Base-by-base conservation (phyloP, 1,140 invertebrate species). In the Ceratoteleas bidentatus region DNA sequence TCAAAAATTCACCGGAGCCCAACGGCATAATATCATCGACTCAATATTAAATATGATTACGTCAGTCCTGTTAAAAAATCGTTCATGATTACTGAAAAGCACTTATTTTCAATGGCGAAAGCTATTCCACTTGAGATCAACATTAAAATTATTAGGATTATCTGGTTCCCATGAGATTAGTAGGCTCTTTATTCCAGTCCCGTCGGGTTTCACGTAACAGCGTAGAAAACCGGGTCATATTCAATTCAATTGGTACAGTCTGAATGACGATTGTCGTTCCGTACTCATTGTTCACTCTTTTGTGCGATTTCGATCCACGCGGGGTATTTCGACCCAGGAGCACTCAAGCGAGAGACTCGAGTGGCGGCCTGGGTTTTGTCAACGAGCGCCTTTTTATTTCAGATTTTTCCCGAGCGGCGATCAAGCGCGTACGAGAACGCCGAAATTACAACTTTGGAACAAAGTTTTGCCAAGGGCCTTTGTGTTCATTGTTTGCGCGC, bases 71-170 rank as follows among this genome's bases (percentile, higher is more conserved):
- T 40, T 57, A 64, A 68, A 70, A 64, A 80, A 54, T 74, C 56
- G 47, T 60, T 68, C 13, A 40, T 69, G 62, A 80, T 74, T 68
- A 50, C 38, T 14, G 57, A 68, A 74, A 62, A 50, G 57, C 58
- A 70, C 52, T 69, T 38, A 68, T 45, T 32, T 10, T 75, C 16
- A 76, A 76, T 60, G 49, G 61, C 56, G 49, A 43, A 15, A 72
- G 72, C 57, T 76, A 64, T 58, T 64, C 68, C 69, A 81, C 81
- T 88, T 56, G 66, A 87, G 75, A 86, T 85, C 77, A 74, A 64
- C 70, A 83, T 84, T 86, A 85, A 75, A 85, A 86, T 75, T 77
- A 86, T 75, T 77, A 83, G 87, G 88, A 88, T 88, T 83, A 89
- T 87, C 85, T 85, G 73, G 85, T 87, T 88, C 87, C 84, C 86